Conservation (phyloP, 2,888 invertebrate species). For the Stramonita haemastoma region DNA sequence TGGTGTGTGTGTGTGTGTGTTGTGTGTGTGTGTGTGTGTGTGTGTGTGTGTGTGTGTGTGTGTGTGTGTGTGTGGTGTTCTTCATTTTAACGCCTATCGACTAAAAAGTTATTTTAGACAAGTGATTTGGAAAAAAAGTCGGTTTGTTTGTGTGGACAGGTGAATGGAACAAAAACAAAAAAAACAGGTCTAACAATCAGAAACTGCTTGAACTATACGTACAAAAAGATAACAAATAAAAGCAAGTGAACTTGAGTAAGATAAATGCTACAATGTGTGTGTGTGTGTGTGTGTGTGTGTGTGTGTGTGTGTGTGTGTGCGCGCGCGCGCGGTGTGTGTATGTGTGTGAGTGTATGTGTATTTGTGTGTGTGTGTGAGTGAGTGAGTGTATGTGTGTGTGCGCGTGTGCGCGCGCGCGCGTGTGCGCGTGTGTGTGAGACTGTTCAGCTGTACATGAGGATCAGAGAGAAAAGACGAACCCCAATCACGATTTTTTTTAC, state of each 20-base stretch:
- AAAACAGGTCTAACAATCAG: too few relatives aligned
- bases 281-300: slow-evolving; percentile 5
- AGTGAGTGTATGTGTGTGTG: not conserved
- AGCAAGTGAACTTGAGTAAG: too few relatives aligned
- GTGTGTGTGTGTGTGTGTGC: slow-evolving; percentile 6
- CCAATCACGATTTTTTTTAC: not conserved
- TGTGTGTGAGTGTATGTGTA: not conserved
- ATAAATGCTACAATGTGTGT: too few relatives aligned
- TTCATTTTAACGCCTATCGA: too few relatives aligned
- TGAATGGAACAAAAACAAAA: too few relatives aligned
- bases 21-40: not conserved
- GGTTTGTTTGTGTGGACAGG: too few relatives aligned
- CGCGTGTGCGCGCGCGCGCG: not conserved
- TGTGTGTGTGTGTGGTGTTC: not conserved
- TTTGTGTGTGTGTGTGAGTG: not conserved
- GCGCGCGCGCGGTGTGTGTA: too few relatives aligned
- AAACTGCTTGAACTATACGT: too few relatives aligned
- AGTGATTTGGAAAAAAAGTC: too few relatives aligned
- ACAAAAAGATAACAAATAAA: too few relatives aligned
- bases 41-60: not conserved
- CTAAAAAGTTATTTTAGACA: too few relatives aligned
- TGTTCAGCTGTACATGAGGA: not conserved
- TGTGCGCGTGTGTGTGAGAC: not conserved
- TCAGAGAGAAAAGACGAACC: not conserved
- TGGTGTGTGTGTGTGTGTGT: not conserved